These are phyloP conservation scores for Palythoa grandis DNA, from an alignment of 92 coral and sea anemone genomes.

Conservation along the genomic window DNA sequence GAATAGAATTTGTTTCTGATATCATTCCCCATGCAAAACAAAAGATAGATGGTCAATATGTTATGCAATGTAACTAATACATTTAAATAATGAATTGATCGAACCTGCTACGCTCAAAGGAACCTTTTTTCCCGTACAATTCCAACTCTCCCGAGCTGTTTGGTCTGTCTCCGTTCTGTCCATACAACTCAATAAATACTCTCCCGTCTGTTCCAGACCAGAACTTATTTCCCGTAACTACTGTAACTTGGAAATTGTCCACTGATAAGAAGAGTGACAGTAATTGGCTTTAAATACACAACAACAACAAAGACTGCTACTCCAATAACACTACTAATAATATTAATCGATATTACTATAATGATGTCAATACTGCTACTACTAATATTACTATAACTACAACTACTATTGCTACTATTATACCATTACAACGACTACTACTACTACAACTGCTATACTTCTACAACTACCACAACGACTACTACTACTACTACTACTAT, in stretches of 20 bases:
- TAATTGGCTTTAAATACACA: neutral
- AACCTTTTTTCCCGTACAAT: slow-evolving; percentile 49
- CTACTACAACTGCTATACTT: too few relatives aligned
- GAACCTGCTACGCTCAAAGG: slow-evolving; percentile 67
- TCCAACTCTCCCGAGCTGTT: slow-evolving; percentile 77
- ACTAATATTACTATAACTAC: too few relatives aligned
- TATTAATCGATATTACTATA: too few relatives aligned
- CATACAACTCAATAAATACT: slow-evolving; percentile 74
- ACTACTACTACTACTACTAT: neutral
- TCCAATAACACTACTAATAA: neutral
- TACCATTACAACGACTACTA: too few relatives aligned
- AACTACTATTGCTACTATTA: too few relatives aligned
- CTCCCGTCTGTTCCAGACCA: slow-evolving; percentile 76
- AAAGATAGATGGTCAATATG: too few relatives aligned
- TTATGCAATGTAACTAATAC: too few relatives aligned
- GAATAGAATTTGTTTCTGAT: too few relatives aligned
- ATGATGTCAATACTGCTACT: neutral
- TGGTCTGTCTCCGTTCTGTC: slow-evolving; percentile 31
- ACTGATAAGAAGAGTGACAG: slow-evolving; percentile 34
- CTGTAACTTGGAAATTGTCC: slow-evolving; percentile 60
- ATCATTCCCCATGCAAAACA: too few relatives aligned
- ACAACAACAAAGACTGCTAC: neutral
- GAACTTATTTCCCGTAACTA: slow-evolving; percentile 57
- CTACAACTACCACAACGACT: too few relatives aligned
- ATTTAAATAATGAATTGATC: neutral